These are phyloP conservation scores for Crambe crambe DNA, from an alignment of 37 sponge, comb jelly and placozoan genomes.

Conservation along the genomic window DNA sequence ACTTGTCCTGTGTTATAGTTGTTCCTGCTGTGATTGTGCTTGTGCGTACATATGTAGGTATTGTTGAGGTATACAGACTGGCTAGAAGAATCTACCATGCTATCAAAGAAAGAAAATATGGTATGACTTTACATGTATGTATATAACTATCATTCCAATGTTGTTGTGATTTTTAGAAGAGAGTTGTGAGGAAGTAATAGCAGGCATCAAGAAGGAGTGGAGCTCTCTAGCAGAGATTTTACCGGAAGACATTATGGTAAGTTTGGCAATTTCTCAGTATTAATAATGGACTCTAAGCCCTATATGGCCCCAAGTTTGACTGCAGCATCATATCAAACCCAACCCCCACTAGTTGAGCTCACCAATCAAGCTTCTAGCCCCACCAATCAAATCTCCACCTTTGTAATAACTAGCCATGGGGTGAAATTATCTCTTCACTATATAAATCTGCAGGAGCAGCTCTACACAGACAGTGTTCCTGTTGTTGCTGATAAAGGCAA, in stretches of 20 bases:
- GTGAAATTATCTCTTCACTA: too few species aligned
- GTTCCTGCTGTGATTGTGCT: too few species aligned
- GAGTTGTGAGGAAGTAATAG: not conserved
- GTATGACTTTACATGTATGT: not conserved
- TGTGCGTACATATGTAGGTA: constrained; percentile 16
- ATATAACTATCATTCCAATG: not conserved
- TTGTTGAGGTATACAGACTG: constrained; percentile 41
- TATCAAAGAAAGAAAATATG: not conserved
- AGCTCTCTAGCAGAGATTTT: not conserved
- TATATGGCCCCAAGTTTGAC: too few species aligned
- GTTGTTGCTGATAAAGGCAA: not conserved
- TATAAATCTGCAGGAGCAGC: constrained; percentile 11
- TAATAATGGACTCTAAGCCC: too few species aligned
- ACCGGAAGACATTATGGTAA: constrained; percentile 44
- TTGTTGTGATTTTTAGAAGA: not conserved
- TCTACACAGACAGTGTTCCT: constrained; percentile 1
- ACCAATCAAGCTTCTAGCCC: too few species aligned
- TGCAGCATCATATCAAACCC: too few species aligned
- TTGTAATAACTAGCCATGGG: too few species aligned
- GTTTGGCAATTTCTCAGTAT: too few species aligned
- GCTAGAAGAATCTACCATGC: constrained; percentile 14
- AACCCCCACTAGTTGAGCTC: too few species aligned
- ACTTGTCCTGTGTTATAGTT: too few species aligned
- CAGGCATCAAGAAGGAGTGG: constrained; percentile 23
- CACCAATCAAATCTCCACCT: too few species aligned